Evolutionary conservation across 37 sponge, comb jelly and placozoan genomes (phyloP).

Genomic region (Chondrosia reniformis): DNA sequence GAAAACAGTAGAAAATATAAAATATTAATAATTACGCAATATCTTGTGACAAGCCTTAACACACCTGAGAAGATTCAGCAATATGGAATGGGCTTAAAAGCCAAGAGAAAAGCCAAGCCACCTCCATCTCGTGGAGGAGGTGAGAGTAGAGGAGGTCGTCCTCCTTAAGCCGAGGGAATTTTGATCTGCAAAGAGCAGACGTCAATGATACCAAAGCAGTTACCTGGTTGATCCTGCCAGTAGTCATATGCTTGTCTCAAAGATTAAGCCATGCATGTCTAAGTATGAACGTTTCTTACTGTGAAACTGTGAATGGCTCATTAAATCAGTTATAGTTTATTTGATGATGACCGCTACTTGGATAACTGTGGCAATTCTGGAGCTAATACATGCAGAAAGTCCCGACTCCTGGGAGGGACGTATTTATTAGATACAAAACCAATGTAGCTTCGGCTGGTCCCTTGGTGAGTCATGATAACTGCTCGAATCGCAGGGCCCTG

Average conservation of each 20-base stretch:
- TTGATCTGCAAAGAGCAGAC: no score
- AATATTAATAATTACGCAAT: no score
- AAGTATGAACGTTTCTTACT: conserved; percentile 70
- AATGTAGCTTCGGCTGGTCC: conserved; percentile 44
- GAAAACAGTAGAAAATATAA: no score
- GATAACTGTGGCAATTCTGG: conserved; percentile 87
- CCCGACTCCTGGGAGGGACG: conserved; percentile 74
- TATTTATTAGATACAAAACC: conserved; percentile 88
- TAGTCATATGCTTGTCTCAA: conserved; percentile 92
- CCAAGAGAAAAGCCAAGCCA: no score
- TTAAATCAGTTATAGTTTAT: conserved; percentile 91
- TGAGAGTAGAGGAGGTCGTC: no score
- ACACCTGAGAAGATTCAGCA: no score
- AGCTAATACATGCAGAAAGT: conserved; percentile 86
- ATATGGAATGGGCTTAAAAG: no score
- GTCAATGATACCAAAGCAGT: conserved; percentile 15
- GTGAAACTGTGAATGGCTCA: conserved; percentile 94
- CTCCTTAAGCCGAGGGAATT: no score
- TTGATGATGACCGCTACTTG: conserved; percentile 78
- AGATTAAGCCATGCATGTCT: conserved; percentile 92
- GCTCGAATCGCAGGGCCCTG: conserved; percentile 80
- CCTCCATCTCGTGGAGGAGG: no score
- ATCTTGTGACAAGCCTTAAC: no score
- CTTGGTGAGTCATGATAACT: conserved; percentile 85
- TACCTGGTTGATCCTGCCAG: conserved; percentile 94